phyloP scores from a whole-genome alignment of 2,113 vertebrate species.

The Mormyrus iriodes region DNA sequence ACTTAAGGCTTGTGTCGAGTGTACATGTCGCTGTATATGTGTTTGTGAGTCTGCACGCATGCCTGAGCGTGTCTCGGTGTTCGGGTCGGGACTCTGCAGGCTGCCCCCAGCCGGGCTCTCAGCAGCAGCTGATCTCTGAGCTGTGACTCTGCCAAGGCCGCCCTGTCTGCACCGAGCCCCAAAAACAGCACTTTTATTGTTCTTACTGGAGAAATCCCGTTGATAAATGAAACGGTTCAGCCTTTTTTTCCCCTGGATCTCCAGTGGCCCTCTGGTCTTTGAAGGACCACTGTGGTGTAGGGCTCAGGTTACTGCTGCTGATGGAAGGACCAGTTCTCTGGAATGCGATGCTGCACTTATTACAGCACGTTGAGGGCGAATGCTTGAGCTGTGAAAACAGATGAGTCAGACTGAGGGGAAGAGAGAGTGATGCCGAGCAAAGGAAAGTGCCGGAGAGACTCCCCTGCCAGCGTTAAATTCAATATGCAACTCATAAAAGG shows the following conservation, averaged over 20 bases:
- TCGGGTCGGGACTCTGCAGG: neutral
- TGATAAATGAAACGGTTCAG: neutral
- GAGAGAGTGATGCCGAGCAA: too few species aligned
- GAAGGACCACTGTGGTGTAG: neutral
- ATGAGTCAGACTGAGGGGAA: neutral
- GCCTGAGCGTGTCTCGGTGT: neutral
- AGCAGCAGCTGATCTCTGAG: slow-evolving; percentile 1
- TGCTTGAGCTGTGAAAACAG: neutral
- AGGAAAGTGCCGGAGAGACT: neutral
- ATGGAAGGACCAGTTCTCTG: slow-evolving; percentile 36
- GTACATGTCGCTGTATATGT: neutral
- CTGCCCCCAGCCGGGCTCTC: neutral
- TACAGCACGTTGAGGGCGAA: slow-evolving; percentile 8
- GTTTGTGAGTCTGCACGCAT: neutral
- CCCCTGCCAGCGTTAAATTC: neutral
- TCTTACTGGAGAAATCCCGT: neutral
- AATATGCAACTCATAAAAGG: slow-evolving; percentile 6
- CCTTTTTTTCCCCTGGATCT: neutral
- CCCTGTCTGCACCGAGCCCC: neutral
- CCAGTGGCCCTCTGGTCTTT: slow-evolving; percentile 13
- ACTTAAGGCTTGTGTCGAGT: neutral
- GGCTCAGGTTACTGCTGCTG: slow-evolving; percentile 26
- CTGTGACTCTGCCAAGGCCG: neutral
- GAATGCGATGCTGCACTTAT: slow-evolving; percentile 26
- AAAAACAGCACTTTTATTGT: neutral